Percentiles rank a stretch among this genome's conserved stretches.
These are phyloP conservation scores for Pterostichus niger DNA, from an alignment of 2,888 invertebrate genomes.

Conservation along the genomic window DNA sequence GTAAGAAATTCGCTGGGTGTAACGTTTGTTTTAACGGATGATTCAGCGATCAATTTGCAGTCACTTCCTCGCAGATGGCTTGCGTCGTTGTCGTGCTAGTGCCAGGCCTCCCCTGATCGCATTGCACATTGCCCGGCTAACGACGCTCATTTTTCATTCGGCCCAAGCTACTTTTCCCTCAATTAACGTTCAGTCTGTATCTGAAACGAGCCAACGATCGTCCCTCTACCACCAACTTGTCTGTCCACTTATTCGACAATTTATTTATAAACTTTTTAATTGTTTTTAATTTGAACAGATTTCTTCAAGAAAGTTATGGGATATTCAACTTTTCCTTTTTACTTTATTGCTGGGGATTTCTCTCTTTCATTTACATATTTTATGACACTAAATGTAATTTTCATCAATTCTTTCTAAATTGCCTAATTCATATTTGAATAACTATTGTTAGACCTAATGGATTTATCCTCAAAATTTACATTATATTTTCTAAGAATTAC, in stretches of 20 bases:
- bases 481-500: no score
- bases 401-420: conserved; percentile 26
- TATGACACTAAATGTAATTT: conserved; percentile 23
- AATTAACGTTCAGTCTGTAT: conserved; percentile 54
- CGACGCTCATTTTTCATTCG: conserved; percentile 58
- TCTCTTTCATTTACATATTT: conserved; percentile 38
- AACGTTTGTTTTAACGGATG: conserved; percentile 43
- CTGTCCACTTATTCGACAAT: conserved; percentile 50
- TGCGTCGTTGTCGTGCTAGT: conserved; percentile 29
- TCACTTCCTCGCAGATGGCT: conserved; percentile 47
- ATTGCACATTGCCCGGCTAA: conserved; percentile 58
- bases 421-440: no score
- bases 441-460: no score
- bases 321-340: conserved; percentile 40
- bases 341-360: conserved; percentile 14
- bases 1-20: conserved; percentile 45
- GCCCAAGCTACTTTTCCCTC: conserved; percentile 56
- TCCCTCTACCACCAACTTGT: conserved; percentile 31
- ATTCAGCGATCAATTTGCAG: conserved; percentile 56
- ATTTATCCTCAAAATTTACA: no score
- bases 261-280: conserved; percentile 56
- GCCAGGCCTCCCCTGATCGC: conserved; percentile 37
- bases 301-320: conserved; percentile 29
- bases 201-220: conserved; percentile 35
- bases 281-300: conserved; percentile 50